Base-by-base conservation (phyloP, 2,113 vertebrate species). In the Microcebus murinus region DNA sequence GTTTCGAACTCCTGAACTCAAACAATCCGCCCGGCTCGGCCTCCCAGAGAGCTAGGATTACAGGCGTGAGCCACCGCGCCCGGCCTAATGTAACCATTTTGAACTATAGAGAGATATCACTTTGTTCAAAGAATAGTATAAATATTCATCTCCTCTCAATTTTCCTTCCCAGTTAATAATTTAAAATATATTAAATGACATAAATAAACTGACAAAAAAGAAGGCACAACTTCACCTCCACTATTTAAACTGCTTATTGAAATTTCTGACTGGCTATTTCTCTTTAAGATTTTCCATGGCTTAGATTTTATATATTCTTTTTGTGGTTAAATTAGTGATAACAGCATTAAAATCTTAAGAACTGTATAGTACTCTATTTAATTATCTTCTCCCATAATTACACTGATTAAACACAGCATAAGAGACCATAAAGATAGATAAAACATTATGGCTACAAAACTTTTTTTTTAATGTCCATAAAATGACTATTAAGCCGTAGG, bases 401-500 rank as follows among this genome's bases (percentile, higher is more conserved):
- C 97, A 98, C 97, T 98, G 98, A 99, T 99, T 99, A 99, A 99
- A 98, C 98, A 99, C 96, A 98, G 98, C 92, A 88, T 98, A 99
- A 98, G 98, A 98, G 97, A 98, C 98, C 96, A 98, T 99, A 98
- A 99, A 99, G 97, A 98, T 29, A 98, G 98, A 98, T 99, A 98
- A 98, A 98, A 99, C 98, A 98, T 99, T 98, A 99, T 98, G 97
- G 98, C 98, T 98, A 98, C 98, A 98, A 98, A 99, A 98, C 94
- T 98, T 98, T 98, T 98, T 94, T 97, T 97, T 97, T 98, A 99
- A 99, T 98, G 98, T 98, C 98, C 98, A 98, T 99, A 99, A 99
- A 99, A 98, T 98, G 63, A 99, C 98, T 98, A 98, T 99, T 99
- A 99, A 99, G 99, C 98, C 98, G 94, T 98, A 98, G 98, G 98